phyloP scores from a whole-genome alignment of 2,888 invertebrate genomes.

The Philonicus albiceps region DNA sequence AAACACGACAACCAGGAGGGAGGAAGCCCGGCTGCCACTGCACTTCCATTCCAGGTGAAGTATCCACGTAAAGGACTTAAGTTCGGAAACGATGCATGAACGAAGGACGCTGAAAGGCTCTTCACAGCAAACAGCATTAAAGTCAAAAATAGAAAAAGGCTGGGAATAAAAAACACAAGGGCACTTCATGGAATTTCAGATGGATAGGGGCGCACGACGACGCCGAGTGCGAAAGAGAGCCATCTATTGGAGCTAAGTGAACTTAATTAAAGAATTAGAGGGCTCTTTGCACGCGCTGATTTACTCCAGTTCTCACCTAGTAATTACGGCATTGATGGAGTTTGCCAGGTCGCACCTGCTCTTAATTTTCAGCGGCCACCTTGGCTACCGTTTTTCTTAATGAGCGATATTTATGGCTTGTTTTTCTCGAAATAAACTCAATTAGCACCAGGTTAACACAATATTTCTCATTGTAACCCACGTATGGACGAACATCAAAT shows the following conservation, averaged over 20 bases:
- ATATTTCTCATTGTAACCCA: background rate
- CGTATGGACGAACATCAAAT: background rate
- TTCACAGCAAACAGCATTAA: slow-evolving; percentile 11
- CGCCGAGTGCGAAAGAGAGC: background rate
- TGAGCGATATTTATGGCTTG: background rate
- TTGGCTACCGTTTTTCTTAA: background rate
- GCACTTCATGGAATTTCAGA: background rate
- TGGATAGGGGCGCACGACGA: background rate
- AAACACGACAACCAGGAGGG: background rate
- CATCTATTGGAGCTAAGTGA: background rate
- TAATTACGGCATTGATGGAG: background rate
- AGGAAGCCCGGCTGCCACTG: background rate
- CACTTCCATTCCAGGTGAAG: slow-evolving; percentile 7
- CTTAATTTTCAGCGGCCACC: background rate
- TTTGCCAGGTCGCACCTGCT: background rate
- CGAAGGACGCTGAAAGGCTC: background rate
- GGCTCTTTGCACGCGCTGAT: slow-evolving; percentile 14
- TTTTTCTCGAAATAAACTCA: background rate
- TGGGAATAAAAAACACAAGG: background rate
- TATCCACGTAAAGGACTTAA: slow-evolving; percentile 13
- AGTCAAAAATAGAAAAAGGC: background rate
- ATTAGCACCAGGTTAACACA: background rate
- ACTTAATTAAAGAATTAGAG: slow-evolving; percentile 25
- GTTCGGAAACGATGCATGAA: slow-evolving; percentile 18
- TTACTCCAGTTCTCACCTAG: background rate